These are phyloP conservation scores for Xenopus petersii DNA, from an alignment of 2,797 vertebrate genomes.

Conservation along the genomic window DNA sequence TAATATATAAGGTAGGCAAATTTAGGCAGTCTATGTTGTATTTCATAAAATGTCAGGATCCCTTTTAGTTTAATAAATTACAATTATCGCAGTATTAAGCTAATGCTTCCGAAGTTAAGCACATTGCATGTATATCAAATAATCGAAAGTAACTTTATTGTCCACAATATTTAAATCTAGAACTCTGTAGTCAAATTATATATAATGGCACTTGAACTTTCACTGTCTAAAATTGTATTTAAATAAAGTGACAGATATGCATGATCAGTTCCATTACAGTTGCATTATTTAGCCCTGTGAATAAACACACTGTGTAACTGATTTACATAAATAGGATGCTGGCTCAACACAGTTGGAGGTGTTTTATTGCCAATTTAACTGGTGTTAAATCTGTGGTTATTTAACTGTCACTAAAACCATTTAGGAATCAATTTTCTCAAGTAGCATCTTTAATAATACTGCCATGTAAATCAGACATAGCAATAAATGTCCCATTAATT, in stretches of 20 bases:
- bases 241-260: slow-evolving; percentile 38
- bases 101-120: too few relatives aligned
- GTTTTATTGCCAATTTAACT: slow-evolving; percentile 61
- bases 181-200: too few relatives aligned
- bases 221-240: too few relatives aligned
- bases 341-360: slow-evolving; percentile 49
- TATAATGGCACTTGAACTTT: too few relatives aligned
- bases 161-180: too few relatives aligned
- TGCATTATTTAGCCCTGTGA: slow-evolving; percentile 43
- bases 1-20: too few relatives aligned
- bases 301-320: slow-evolving; percentile 48
- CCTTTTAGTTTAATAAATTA: too few relatives aligned
- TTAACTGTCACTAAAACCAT: slow-evolving; percentile 59
- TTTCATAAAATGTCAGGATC: too few relatives aligned
- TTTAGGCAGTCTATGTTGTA: too few relatives aligned
- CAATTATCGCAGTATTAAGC: too few relatives aligned
- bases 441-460: slow-evolving; percentile 57
- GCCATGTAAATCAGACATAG: slow-evolving; percentile 19
- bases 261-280: slow-evolving; percentile 39
- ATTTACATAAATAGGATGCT: slow-evolving; percentile 52
- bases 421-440: slow-evolving; percentile 56
- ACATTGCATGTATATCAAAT: too few relatives aligned
- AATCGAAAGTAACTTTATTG: too few relatives aligned
- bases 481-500: not conserved
- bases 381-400: slow-evolving; percentile 59